Conservation (phyloP, 2,113 vertebrate genomes). For the Notarius lentiginosus region DNA sequence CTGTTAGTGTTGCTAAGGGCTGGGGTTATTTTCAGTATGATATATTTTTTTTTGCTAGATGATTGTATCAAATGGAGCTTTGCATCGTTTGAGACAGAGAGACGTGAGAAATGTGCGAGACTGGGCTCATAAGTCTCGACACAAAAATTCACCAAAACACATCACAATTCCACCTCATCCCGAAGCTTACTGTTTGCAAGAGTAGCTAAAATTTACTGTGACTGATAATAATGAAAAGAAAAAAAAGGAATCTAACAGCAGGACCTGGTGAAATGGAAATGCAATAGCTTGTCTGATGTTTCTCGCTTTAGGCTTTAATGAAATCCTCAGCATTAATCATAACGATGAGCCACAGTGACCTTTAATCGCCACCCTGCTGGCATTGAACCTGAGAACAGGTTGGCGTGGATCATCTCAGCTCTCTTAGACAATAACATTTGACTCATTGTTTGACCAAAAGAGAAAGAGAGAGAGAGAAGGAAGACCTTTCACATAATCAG, state of each 20-base stretch:
- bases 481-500: not conserved
- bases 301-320: not conserved
- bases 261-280: not conserved
- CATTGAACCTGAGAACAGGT: not conserved
- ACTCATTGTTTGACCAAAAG: not conserved
- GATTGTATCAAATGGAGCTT: not conserved
- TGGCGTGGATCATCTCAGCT: not conserved
- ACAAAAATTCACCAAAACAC: not conserved
- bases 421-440: not conserved
- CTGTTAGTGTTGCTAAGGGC: not conserved
- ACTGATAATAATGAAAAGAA: too few relatives aligned
- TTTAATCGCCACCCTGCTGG: not conserved
- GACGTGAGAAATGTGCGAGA: not conserved
- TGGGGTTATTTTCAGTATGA: not conserved
- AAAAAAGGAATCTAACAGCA: not conserved
- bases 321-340: not conserved
- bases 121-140: not conserved
- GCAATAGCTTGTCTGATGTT: not conserved
- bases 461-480: not conserved
- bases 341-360: not conserved
- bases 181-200: too few relatives aligned
- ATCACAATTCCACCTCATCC: too few relatives aligned
- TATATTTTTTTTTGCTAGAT: not conserved
- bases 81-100: not conserved
- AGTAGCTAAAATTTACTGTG: too few relatives aligned